These are phyloP conservation scores for Drosophila guanche DNA, from an alignment of 1,140 invertebrate genomes.

Conservation along the genomic window DNA sequence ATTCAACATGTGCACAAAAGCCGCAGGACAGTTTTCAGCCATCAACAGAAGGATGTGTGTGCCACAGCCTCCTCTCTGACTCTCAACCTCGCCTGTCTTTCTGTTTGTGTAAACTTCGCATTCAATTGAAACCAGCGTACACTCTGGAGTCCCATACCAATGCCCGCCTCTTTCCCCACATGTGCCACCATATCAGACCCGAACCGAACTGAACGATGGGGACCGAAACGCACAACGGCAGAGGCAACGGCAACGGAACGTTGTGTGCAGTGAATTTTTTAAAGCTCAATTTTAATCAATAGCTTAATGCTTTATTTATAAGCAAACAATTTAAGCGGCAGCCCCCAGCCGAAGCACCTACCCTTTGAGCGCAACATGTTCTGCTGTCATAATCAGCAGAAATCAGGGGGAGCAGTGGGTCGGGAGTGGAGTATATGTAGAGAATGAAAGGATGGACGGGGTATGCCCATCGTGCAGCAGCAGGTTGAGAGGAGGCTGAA, in stretches of 20 bases:
- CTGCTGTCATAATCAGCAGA: constrained; percentile 51
- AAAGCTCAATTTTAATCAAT: constrained; percentile 79
- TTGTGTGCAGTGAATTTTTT: constrained; percentile 70
- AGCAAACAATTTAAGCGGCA: constrained; percentile 70
- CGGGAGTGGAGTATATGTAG: not conserved
- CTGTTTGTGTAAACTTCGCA: constrained; percentile 27
- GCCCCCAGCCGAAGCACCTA: not conserved
- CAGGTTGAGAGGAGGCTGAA: not conserved
- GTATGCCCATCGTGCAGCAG: too few species aligned
- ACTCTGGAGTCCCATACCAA: not conserved
- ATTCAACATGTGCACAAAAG: constrained; percentile 58
- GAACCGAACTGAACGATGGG: not conserved
- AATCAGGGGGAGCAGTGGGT: constrained; percentile 3
- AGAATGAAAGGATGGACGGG: constrained; percentile 1
- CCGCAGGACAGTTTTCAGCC: constrained; percentile 20
- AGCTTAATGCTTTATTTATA: constrained; percentile 73
- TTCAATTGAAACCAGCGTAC: constrained; percentile 64
- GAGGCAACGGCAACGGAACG: constrained; percentile 4
- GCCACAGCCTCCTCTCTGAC: not conserved
- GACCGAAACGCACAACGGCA: too few species aligned
- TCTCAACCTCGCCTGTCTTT: not conserved
- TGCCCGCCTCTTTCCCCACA: not conserved
- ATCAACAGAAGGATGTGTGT: constrained; percentile 38
- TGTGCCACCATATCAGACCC: not conserved
- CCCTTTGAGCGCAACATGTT: constrained; percentile 9